Base-by-base conservation (phyloP, 2,888 invertebrate genomes). In the Ypsolopha scabrella region DNA sequence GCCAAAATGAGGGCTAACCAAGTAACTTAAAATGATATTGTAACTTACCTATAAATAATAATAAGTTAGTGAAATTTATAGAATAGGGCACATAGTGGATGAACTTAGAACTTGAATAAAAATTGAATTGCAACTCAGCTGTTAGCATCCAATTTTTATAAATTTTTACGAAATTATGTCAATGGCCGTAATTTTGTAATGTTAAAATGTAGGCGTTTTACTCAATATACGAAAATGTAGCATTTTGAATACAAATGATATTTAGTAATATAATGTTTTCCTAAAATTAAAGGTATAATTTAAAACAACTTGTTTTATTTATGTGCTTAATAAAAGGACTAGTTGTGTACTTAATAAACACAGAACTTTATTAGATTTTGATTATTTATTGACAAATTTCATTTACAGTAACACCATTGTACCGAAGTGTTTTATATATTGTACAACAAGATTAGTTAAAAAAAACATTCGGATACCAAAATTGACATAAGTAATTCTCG, bases 81-180 rank as follows among this genome's bases (percentile, higher is more conserved):
- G 24, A 24, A 24, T 24, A 24, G 24, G 24, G 24, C 24, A 24
- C 24, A 39, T 39, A 39, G 39, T 39, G n/a, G 39, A 39, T 39
- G n/a, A 3, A 10, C 9, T 10, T 48, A 48, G 41, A 48, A 39
- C 10, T 41, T 34, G 48, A 48, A 50, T 36, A 50, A 41, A 50
- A 39, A 50, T 50, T 50, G 50, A 35, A 9, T 10, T 43, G 43
- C 11, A 13, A 14, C 24, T 9, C n/a, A 11, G 13, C 34, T 50
- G 41, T 36, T 33, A 33, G 49, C 41, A 50, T 61, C 60, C 63
- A 70, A 66, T 66, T 82, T 83, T 83, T 83, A 75, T 82, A 82
- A 78, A 78, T 80, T 80, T 82, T 75, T 80, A 80, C 73, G 70
- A 66, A 71, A 70, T 67, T 65, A 61, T 64, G 74, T 70, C 77